Base-by-base conservation (phyloP, 2,797 vertebrate species). In the Rhabdomys pumilio region DNA sequence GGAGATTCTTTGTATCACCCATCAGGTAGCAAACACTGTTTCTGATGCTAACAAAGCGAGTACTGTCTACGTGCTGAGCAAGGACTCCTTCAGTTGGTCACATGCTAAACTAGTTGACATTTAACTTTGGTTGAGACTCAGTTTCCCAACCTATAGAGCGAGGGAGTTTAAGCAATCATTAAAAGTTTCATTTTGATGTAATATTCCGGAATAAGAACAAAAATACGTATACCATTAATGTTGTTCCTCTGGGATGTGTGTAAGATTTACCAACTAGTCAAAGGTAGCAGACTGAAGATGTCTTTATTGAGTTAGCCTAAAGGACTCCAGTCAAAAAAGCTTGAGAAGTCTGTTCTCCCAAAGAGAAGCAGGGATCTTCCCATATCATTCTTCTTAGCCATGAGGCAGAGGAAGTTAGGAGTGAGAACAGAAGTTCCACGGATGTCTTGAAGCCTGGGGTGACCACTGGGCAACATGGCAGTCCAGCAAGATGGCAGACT, bases 71-170 rank as follows among this genome's bases (percentile, higher is more conserved):
- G 5, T 4, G 9, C 17, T 53, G 29, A 79, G 63, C n/a, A 59
- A 22, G 47, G 8, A 11, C 72, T 91, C 91, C 59, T 97, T 95
- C 31, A 26, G 2, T n/a, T 44, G 57, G 50, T 87, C 38, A 2
- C 7, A 69, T 34, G 26, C 89, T 47, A 20, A 84, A 81, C 4
- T 55, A 50, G 19, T 63, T 53, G 34, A 72, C 31, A 63, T 75
- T 91, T 83, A n/a, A 91, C 81, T 86, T 69, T 50, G n/a, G 26
- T 82, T 86, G 44, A 73, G 44, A 9, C 26, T 94, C 53, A 19
- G 8, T 80, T 96, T 93, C 19, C 81, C 6, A n/a, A 82, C 12
- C 14, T 67, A 15, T 73, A 69, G 19, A 44, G 90, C 17, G 15
- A 87, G 8, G 65, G 14, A 55, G 47, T 81, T 79, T 59, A 84